Conservation (phyloP, 2,797 vertebrate species). For the Gymnoscopelus braueri region DNA sequence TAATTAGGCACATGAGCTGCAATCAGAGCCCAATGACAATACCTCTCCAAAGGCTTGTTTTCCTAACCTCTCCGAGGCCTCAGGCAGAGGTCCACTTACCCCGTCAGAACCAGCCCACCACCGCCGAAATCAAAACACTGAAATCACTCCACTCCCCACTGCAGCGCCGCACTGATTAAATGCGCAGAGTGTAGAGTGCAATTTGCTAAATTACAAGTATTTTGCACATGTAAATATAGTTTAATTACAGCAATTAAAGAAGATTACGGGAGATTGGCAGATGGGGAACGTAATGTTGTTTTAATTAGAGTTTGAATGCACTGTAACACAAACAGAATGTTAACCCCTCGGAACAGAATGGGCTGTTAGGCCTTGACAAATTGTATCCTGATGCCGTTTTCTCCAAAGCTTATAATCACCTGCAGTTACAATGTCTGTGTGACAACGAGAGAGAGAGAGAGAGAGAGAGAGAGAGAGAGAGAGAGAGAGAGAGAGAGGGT, state of each 20-base stretch:
- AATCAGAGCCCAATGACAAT: conserved; percentile 93
- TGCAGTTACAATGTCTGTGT: conserved; percentile 69
- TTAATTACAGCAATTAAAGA: conserved; percentile 99
- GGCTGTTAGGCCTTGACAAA: conserved; percentile 90
- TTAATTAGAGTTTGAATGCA: conserved; percentile 99
- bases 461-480: conserved; percentile 17
- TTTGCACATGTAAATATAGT: conserved; percentile 99
- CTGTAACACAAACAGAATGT: conserved; percentile 99
- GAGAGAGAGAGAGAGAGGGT: conserved; percentile 44
- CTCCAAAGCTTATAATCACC: conserved; percentile 82
- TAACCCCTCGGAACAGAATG: conserved; percentile 96
- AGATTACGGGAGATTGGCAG: conserved; percentile 99
- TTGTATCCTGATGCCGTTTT: conserved; percentile 82
- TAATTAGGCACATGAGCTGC: conserved; percentile 93
- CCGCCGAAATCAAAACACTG: conserved; percentile 96
- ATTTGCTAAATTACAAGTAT: conserved; percentile 99
- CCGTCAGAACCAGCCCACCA: conserved; percentile 93
- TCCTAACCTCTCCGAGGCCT: conserved; percentile 93
- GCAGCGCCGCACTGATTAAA: conserved; percentile 97
- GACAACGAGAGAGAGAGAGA: conserved; percentile 25
- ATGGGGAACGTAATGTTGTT: conserved; percentile 99
- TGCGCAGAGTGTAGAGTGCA: conserved; percentile 98
- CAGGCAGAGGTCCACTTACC: conserved; percentile 97
- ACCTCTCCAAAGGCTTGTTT: conserved; percentile 89
- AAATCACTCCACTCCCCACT: conserved; percentile 94